Percentiles rank a stretch among this genome's conserved stretches.
Conservation (phyloP, 2,797 vertebrate species). For the Bradypus variegatus region DNA sequence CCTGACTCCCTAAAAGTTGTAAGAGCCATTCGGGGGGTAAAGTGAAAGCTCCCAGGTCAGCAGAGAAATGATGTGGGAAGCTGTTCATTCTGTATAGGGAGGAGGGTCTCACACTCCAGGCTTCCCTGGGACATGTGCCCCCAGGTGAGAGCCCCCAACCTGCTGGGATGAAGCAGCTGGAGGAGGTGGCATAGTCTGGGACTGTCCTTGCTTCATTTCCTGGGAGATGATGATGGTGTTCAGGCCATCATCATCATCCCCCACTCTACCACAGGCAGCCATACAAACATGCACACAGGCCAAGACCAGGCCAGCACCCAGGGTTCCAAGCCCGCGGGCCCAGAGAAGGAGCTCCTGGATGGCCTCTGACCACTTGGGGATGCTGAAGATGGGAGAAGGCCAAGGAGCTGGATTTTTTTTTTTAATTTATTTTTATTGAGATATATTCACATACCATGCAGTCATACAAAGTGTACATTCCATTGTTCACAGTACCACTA, state of each 20-base stretch:
- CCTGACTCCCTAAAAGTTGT: neutral
- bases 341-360: neutral
- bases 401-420: neutral
- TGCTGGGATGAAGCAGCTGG: neutral
- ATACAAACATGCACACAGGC: neutral
- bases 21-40: neutral
- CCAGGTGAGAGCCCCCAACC: neutral
- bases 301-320: neutral
- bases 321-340: neutral
- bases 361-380: neutral
- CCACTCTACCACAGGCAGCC: too few relatives aligned
- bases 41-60: neutral
- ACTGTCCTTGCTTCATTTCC: neutral
- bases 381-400: neutral
- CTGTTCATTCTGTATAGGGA: neutral
- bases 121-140: neutral
- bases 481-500: too few relatives aligned
- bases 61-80: neutral
- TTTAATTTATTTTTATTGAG: too few relatives aligned
- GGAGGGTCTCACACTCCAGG: neutral
- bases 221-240: neutral
- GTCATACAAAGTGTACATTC: too few relatives aligned
- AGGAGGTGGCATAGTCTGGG: neutral
- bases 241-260: neutral
- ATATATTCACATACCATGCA: too few relatives aligned